Conservation (phyloP, 2,113 vertebrate genomes). For the Tautogolabrus adspersus region DNA sequence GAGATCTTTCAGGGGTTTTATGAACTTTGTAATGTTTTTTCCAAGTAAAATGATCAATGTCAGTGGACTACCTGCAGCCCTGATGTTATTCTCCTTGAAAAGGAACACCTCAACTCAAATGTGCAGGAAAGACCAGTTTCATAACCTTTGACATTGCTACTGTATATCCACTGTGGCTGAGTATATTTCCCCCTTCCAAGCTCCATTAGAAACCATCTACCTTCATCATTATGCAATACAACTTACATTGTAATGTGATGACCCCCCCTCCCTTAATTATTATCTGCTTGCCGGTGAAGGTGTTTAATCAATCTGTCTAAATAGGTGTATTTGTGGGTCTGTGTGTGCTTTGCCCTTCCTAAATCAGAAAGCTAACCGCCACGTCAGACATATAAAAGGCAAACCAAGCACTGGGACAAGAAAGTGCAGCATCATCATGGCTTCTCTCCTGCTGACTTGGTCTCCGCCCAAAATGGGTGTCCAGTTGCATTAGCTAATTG, state of each 20-base stretch:
- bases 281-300: constrained; percentile 24
- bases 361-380: constrained; percentile 28
- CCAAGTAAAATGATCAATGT: too few species aligned
- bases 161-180: too few species aligned
- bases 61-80: too few species aligned
- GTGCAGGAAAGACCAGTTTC: not conserved
- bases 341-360: constrained; percentile 32
- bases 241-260: too few species aligned
- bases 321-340: constrained; percentile 29
- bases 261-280: constrained; percentile 24
- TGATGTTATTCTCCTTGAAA: not conserved
- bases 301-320: constrained; percentile 51
- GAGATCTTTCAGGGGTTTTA: not conserved
- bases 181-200: too few species aligned
- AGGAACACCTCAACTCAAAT: not conserved
- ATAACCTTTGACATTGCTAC: not conserved
- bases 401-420: constrained; percentile 47
- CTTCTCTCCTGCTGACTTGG: constrained; percentile 41
- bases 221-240: too few species aligned
- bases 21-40: not conserved
- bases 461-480: constrained; percentile 43
- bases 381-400: constrained; percentile 48
- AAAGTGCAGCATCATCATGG: constrained; percentile 73
- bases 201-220: too few species aligned
- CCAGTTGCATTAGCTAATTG: constrained; percentile 75